These are phyloP conservation scores for Monoplex corrugatus DNA, from an alignment of 2,888 invertebrate species.

Conservation along the genomic window DNA sequence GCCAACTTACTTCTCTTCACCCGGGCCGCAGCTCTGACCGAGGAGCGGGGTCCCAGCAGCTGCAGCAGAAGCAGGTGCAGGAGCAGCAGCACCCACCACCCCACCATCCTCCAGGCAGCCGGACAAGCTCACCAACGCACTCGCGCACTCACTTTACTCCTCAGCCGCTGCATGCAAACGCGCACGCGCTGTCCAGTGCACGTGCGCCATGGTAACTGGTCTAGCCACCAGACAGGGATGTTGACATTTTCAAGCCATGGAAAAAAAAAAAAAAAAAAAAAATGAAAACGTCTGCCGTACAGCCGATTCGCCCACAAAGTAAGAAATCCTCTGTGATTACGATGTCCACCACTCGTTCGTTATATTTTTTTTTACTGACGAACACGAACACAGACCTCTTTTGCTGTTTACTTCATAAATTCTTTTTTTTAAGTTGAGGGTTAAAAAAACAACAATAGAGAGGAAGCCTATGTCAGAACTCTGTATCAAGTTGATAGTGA, in stretches of 20 bases:
- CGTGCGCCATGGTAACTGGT: neutral
- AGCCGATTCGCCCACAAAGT: neutral
- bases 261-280: neutral
- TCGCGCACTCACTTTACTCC: neutral
- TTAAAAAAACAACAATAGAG: too few relatives aligned
- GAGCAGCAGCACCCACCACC: constrained; percentile 21
- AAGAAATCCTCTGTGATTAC: neutral
- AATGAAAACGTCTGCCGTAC: neutral
- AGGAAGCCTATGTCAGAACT: too few relatives aligned
- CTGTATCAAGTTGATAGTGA: too few relatives aligned
- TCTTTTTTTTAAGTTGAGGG: too few relatives aligned
- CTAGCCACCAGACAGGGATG: neutral
- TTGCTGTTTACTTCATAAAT: too few relatives aligned
- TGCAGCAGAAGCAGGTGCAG: constrained; percentile 18
- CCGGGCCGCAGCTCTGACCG: constrained; percentile 16
- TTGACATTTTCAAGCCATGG: neutral
- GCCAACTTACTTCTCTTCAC: constrained; percentile 38
- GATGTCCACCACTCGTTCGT: too few relatives aligned
- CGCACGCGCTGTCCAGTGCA: constrained; percentile 33
- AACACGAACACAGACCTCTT: too few relatives aligned
- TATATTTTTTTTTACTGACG: too few relatives aligned
- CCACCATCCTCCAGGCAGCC: constrained; percentile 17
- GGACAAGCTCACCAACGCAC: constrained; percentile 12
- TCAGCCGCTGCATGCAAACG: neutral
- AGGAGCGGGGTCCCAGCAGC: neutral